Conservation (phyloP, 2,797 vertebrate species). For the Rachycentron canadum region DNA sequence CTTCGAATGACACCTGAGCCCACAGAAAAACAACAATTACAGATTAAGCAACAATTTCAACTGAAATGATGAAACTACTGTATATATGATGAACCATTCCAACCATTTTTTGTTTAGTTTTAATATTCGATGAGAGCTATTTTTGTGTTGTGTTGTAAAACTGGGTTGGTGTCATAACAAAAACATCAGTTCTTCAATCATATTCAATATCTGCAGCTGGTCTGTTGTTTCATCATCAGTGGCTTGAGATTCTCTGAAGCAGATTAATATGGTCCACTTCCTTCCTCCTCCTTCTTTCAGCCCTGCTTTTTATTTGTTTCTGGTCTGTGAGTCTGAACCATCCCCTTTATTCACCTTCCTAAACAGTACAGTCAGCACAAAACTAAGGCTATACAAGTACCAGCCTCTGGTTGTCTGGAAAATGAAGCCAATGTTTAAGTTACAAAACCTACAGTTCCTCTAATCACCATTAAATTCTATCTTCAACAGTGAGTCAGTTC, state of each 20-base stretch:
- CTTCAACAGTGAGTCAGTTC: too few relatives aligned
- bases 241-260: constrained; percentile 19
- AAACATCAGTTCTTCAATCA: constrained; percentile 5
- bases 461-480: too few relatives aligned
- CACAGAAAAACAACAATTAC: background rate
- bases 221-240: background rate
- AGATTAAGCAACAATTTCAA: background rate
- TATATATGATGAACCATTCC: background rate
- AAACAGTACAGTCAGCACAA: background rate
- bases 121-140: background rate
- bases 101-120: background rate
- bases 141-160: too few relatives aligned
- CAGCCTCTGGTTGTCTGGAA: background rate
- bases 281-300: constrained; percentile 11
- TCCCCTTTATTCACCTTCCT: background rate
- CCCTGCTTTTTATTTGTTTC: background rate
- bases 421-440: too few relatives aligned
- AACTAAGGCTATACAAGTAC: background rate
- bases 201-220: background rate
- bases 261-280: constrained; percentile 10
- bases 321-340: background rate
- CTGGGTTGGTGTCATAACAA: background rate
- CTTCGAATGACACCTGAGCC: constrained; percentile 93
- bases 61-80: background rate
- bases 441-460: too few relatives aligned